Conservation (phyloP, 2,888 invertebrate species). For the Drosophila percnosoma region DNA sequence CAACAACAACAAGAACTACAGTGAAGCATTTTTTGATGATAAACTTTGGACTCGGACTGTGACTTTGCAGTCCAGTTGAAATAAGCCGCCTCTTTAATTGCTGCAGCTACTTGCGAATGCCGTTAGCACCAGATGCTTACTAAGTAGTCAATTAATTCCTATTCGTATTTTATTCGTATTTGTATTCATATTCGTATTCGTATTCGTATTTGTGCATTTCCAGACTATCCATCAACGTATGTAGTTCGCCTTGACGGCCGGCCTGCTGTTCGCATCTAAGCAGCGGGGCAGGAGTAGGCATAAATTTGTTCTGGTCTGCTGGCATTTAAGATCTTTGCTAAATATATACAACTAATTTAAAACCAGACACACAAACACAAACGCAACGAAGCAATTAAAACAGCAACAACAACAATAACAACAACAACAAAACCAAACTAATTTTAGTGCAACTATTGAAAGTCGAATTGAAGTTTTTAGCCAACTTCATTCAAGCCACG, state of each 20-base stretch:
- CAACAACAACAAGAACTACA: slow-evolving; percentile 1
- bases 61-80: slow-evolving; percentile 39
- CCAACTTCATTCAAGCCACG: slow-evolving; percentile 1
- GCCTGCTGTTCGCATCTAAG: slow-evolving; percentile 6
- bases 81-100: slow-evolving; percentile 65
- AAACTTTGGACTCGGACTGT: slow-evolving; percentile 45
- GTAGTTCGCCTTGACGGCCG: slow-evolving; percentile 21
- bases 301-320: slow-evolving; percentile 78
- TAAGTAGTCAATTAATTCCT: slow-evolving; percentile 12
- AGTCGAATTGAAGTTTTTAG: slow-evolving; percentile 15
- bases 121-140: slow-evolving; percentile 53
- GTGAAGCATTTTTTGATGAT: slow-evolving; percentile 2
- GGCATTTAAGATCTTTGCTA: slow-evolving; percentile 54
- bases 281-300: slow-evolving; percentile 32
- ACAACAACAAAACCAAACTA: slow-evolving; percentile 27
- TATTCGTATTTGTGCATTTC: slow-evolving; percentile 21
- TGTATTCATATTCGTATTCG: not conserved
- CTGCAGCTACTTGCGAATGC: slow-evolving; percentile 45
- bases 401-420: slow-evolving; percentile 1
- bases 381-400: slow-evolving; percentile 70
- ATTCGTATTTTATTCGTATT: not conserved
- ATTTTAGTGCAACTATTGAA: slow-evolving; percentile 36
- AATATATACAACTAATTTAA: slow-evolving; percentile 27
- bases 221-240: slow-evolving; percentile 13
- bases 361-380: slow-evolving; percentile 34